Percentiles rank a stretch among this genome's conserved stretches.
Evolutionary conservation across 2,113 vertebrate species (phyloP).

Genomic region (Saguinus midas): DNA sequence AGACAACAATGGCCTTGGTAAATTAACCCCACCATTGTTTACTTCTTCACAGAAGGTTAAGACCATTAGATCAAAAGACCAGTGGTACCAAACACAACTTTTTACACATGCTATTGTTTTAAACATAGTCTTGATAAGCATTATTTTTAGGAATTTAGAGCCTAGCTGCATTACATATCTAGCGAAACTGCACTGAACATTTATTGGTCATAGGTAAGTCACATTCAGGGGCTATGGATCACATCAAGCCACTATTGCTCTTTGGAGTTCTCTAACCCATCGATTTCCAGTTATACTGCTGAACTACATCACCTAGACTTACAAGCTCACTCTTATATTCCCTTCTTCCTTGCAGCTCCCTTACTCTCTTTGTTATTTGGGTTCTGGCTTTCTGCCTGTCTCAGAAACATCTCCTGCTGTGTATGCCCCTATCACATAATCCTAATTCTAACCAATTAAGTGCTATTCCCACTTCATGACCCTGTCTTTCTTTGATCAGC

Average conservation of each 20-base stretch:
- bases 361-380: not conserved
- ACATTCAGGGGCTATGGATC: not conserved
- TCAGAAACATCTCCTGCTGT: not conserved
- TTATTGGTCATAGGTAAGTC: not conserved
- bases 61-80: too few species aligned
- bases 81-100: not conserved
- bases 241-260: accelerated
- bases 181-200: not conserved
- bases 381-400: not conserved
- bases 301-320: accelerated
- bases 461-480: too few species aligned
- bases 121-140: not conserved
- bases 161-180: too few species aligned
- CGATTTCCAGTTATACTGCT: not conserved
- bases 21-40: not conserved
- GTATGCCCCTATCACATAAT: not conserved
- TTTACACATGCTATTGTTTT: not conserved
- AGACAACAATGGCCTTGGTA: not conserved
- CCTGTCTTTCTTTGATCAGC: not conserved
- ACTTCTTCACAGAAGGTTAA: not conserved
- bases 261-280: not conserved
- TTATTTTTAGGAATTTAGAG: not conserved
- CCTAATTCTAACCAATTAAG: not conserved
- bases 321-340: accelerated
- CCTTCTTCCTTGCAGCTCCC: not conserved